Percentiles rank a stretch among this genome's conserved stretches.
These are phyloP conservation scores for Amyelois transitella DNA, from an alignment of 1,140 invertebrate genomes.

Conservation along the genomic window DNA sequence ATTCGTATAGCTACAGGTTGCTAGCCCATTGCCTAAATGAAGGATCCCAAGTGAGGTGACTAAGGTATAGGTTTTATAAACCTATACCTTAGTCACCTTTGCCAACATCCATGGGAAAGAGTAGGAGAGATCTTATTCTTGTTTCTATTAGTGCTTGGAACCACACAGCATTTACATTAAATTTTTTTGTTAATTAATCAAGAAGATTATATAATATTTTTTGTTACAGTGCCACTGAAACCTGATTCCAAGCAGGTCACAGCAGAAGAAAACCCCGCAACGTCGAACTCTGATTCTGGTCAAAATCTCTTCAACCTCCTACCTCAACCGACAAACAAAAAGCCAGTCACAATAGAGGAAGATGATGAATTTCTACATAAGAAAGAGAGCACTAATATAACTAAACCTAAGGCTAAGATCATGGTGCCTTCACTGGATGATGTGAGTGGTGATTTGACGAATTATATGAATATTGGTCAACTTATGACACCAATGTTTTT, in stretches of 20 bases:
- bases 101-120: too few species aligned
- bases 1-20: too few species aligned
- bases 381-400: constrained; percentile 53
- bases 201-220: neutral
- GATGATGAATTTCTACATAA: constrained; percentile 78
- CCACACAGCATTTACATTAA: too few species aligned
- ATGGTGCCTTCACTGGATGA: constrained; percentile 59
- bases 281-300: neutral
- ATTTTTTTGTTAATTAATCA: too few species aligned
- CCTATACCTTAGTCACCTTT: too few species aligned
- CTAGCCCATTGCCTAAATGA: too few species aligned
- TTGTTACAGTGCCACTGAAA: constrained; percentile 8
- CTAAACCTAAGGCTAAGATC: constrained; percentile 59
- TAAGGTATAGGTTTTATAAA: too few species aligned
- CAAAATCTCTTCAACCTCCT: constrained; percentile 49
- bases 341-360: constrained; percentile 57
- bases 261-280: neutral
- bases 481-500: too few species aligned
- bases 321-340: constrained; percentile 44
- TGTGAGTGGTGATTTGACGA: constrained; percentile 28
- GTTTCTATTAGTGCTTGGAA: too few species aligned
- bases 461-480: neutral
- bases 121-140: too few species aligned
- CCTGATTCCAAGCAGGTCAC: constrained; percentile 6
- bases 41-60: too few species aligned